These are phyloP conservation scores for Dryas iulia DNA, from an alignment of 1,140 invertebrate species.

Conservation along the genomic window DNA sequence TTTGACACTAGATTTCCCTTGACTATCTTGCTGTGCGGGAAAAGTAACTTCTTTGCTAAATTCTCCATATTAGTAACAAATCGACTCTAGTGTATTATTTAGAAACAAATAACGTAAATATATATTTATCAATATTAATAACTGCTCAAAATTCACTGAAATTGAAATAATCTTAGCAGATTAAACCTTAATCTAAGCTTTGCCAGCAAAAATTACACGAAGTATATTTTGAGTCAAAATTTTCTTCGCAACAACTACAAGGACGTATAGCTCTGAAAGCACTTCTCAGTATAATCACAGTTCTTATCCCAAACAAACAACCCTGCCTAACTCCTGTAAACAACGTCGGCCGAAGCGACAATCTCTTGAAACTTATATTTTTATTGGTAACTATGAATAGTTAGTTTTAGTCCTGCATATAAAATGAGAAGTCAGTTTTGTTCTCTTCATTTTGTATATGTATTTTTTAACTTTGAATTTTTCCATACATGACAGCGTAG, in stretches of 20 bases:
- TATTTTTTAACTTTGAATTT: too few relatives aligned
- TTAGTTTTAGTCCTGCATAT: neutral
- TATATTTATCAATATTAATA: too few relatives aligned
- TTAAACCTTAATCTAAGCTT: neutral
- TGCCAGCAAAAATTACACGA: neutral
- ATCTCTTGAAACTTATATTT: slow-evolving; percentile 17
- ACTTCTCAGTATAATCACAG: slow-evolving; percentile 13
- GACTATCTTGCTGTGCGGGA: too few relatives aligned
- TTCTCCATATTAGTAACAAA: too few relatives aligned
- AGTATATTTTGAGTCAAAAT: slow-evolving; percentile 1
- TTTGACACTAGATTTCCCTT: too few relatives aligned
- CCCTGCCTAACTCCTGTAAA: slow-evolving; percentile 5
- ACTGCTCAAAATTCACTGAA: neutral
- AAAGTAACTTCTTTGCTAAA: too few relatives aligned
- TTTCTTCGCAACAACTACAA: slow-evolving; percentile 10
- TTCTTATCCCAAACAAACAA: slow-evolving; percentile 26
- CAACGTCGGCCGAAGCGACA: slow-evolving; percentile 10
- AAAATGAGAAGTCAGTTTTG: neutral
- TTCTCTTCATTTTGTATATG: too few relatives aligned
- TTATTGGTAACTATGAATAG: slow-evolving; percentile 13
- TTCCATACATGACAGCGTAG: too few relatives aligned
- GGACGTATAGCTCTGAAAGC: neutral
- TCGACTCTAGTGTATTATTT: too few relatives aligned
- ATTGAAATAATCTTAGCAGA: neutral
- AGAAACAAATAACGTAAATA: too few relatives aligned